A percentile compares a stretch with the other conserved stretches of the same genome.
phyloP scores from a whole-genome alignment of 2,888 invertebrate genomes.

The Aspidiotus destructor region DNA sequence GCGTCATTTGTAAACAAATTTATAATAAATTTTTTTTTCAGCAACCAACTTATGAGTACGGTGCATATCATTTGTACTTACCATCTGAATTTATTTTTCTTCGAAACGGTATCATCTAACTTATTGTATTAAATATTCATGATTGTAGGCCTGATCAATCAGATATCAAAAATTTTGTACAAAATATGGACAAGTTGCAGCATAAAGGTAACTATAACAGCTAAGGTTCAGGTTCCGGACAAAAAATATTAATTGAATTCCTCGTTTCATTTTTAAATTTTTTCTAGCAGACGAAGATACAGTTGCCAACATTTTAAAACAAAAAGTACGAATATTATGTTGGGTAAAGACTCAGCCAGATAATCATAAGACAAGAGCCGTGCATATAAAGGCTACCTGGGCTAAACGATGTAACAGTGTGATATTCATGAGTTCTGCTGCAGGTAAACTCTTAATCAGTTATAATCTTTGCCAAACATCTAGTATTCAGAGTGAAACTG shows the following conservation, averaged over 20 bases:
- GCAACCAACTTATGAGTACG: too few relatives aligned
- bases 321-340: slow-evolving; percentile 77
- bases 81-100: too few relatives aligned
- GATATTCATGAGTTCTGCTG: slow-evolving; percentile 73
- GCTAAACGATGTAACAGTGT: slow-evolving; percentile 81
- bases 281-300: slow-evolving; percentile 50
- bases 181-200: neutral
- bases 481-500: neutral
- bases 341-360: slow-evolving; percentile 94
- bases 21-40: too few relatives aligned
- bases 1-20: too few relatives aligned
- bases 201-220: neutral
- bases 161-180: neutral
- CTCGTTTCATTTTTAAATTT: too few relatives aligned
- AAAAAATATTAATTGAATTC: neutral
- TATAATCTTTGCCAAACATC: neutral
- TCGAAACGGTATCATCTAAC: too few relatives aligned
- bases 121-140: too few relatives aligned
- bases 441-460: slow-evolving; percentile 47
- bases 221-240: too few relatives aligned
- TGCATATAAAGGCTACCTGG: slow-evolving; percentile 92
- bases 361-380: slow-evolving; percentile 80
- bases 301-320: slow-evolving; percentile 60
- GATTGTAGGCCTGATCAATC: too few relatives aligned
- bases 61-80: too few relatives aligned